These are phyloP conservation scores for Neria commutata DNA, from an alignment of 2,888 invertebrate species.

Conservation along the genomic window DNA sequence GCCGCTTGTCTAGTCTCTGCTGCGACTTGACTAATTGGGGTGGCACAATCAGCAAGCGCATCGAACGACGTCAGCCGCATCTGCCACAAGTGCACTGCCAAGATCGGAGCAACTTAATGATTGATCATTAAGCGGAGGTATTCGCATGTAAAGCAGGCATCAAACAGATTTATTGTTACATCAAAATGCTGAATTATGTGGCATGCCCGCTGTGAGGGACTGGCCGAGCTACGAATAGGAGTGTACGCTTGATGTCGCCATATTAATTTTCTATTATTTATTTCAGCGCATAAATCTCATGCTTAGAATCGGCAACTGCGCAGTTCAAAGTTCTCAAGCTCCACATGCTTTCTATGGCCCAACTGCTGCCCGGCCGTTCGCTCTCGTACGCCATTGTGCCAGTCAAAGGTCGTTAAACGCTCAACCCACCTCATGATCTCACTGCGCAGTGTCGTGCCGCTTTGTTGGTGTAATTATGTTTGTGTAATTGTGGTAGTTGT, in stretches of 20 bases:
- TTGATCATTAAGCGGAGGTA: constrained; percentile 21
- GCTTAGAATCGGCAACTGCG: too few relatives aligned
- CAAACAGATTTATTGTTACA: constrained; percentile 23
- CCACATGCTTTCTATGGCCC: too few relatives aligned
- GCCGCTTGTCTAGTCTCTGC: background rate
- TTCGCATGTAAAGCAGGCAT: constrained; percentile 21
- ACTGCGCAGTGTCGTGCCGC: background rate
- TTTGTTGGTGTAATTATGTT: background rate
- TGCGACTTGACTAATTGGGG: constrained; percentile 7
- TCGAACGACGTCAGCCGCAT: background rate
- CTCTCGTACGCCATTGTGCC: too few relatives aligned
- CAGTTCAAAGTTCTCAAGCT: too few relatives aligned
- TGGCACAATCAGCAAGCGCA: background rate
- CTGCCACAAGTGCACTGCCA: background rate
- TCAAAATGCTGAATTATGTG: constrained; percentile 12
- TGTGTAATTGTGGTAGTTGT: background rate
- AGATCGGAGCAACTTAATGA: constrained; percentile 14
- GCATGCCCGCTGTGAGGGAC: too few relatives aligned
- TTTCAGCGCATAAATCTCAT: too few relatives aligned
- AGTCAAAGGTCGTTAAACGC: background rate
- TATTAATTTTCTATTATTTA: too few relatives aligned
- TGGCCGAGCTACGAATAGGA: too few relatives aligned
- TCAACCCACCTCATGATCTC: background rate
- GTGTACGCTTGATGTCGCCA: too few relatives aligned
- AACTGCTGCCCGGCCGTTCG: too few relatives aligned